Evolutionary conservation across 2,888 invertebrate species (phyloP).

Genomic region (Bellardia bayeri): DNA sequence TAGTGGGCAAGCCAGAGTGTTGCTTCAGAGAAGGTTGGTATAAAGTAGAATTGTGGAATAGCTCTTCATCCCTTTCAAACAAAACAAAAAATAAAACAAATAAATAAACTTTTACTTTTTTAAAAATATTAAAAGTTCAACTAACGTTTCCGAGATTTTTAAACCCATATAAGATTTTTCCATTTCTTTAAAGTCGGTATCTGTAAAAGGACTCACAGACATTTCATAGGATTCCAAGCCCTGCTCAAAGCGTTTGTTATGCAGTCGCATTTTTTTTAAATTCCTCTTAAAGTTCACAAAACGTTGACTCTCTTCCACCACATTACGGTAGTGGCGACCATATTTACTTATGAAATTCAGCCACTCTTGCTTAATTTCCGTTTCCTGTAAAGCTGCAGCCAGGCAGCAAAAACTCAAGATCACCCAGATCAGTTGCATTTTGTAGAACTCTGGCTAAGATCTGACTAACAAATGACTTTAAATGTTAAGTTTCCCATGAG

Average conservation of each 20-base stretch:
- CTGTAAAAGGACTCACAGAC: conserved; percentile 92
- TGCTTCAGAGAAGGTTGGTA: conserved; percentile 76
- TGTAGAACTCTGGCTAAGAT: not conserved
- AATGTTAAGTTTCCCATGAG: not conserved
- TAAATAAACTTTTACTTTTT: too few relatives aligned
- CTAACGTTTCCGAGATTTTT: conserved; percentile 1
- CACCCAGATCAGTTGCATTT: not conserved
- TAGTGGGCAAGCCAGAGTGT: conserved; percentile 87
- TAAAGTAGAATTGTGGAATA: not conserved
- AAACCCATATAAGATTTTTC: conserved; percentile 78
- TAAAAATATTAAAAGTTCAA: conserved; percentile 20
- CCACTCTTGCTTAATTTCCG: conserved; percentile 2
- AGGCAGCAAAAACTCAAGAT: not conserved
- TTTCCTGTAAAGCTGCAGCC: not conserved
- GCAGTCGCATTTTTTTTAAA: conserved; percentile 91
- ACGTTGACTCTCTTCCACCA: conserved; percentile 82
- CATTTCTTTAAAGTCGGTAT: conserved; percentile 94
- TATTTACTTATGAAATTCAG: conserved; percentile 1
- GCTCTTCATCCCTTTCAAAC: not conserved
- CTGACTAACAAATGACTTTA: not conserved
- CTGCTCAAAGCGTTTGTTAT: conserved; percentile 90
- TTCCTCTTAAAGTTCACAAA: conserved; percentile 96
- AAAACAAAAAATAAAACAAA: not conserved
- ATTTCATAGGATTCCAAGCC: conserved; percentile 89
- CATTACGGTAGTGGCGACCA: not conserved